Evolutionary conservation across 1,140 invertebrate species (phyloP), one percentile per base, ranked within the genome.

Genomic region (Cherax destructor): DNA sequence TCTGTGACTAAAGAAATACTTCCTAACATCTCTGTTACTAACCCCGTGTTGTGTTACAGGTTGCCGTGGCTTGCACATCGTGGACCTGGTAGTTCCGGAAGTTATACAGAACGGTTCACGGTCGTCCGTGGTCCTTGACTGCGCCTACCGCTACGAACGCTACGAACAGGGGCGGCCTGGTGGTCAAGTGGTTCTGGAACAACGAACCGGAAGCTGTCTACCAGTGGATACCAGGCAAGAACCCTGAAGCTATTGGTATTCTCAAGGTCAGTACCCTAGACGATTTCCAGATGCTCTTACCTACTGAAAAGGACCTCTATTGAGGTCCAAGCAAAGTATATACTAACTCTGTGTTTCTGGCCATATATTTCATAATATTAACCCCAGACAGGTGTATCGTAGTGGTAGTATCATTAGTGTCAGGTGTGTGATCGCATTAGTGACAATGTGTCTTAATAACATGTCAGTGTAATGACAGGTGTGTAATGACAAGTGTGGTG

Each of bases 191-290:
- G 94, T 94, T 94, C 92, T 93, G 93, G 56, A 93, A 94, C 88
- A 72, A 92, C 16, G 91, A 93, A 11, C 92, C 93, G 0, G 93
- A 94, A 47, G 93, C 94, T 9, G 93, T 94, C 41, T 94, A 94
- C 89, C 94, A 94, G 92, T 94, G 94, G 94, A 94, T 94, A 79
- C 94, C 94, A 7, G 93, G 94, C 30, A 89, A 92, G 77, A 91
- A 65, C n/a, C 92, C 93, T 50, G 86, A 89, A 50, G 92, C 92
- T 7, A 80, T 92, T 52, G 93, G 93, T n/a, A 50, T 93, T 4
- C 79, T 93, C 11, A 93, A 83, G 86, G 92, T 92, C 72, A 83
- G 91, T 59, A 41, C 30, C 30, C 2, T 41, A 41, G 30, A 41
- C 30, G 56, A 59, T 3, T 59, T 0, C 56, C 56, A 16, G 56